Evolutionary conservation across 2,113 vertebrate genomes (phyloP).

Genomic region (Orcinus orca): DNA sequence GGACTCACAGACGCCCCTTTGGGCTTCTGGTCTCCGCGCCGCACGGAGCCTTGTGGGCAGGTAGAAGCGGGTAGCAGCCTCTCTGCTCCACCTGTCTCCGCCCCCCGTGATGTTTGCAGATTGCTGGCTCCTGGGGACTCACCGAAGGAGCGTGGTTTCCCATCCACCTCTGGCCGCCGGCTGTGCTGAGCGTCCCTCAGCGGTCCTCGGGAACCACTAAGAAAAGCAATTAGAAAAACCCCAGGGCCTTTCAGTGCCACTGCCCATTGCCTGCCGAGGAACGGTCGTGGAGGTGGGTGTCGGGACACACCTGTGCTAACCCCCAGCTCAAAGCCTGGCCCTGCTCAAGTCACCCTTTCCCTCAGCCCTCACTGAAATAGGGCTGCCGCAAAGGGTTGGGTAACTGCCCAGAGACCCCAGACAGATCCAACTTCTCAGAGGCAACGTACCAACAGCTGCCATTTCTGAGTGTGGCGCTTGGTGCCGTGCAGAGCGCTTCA

Average conservation of each 20-base stretch:
- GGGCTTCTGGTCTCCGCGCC: background rate
- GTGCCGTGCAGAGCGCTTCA: background rate
- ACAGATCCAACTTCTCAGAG: background rate
- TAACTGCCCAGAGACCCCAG: background rate
- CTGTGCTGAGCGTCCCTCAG: background rate
- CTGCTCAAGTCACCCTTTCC: background rate
- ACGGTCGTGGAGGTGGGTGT: background rate
- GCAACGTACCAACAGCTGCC: background rate
- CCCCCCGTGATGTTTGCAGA: background rate
- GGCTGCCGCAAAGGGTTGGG: background rate
- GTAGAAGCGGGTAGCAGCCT: background rate
- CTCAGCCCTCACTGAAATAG: background rate
- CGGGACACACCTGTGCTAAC: background rate
- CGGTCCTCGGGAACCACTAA: background rate
- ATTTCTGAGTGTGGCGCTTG: background rate
- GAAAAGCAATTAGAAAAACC: background rate
- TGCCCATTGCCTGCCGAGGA: background rate
- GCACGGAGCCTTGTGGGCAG: accelerated
- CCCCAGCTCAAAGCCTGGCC: background rate
- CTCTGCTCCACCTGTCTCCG: background rate
- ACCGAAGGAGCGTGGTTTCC: background rate
- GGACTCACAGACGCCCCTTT: background rate
- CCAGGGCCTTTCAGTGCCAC: background rate
- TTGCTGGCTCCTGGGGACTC: background rate
- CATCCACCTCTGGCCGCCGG: background rate